phyloP scores from a whole-genome alignment of 1,140 invertebrate species.

The Caenorhabditis brenneri region DNA sequence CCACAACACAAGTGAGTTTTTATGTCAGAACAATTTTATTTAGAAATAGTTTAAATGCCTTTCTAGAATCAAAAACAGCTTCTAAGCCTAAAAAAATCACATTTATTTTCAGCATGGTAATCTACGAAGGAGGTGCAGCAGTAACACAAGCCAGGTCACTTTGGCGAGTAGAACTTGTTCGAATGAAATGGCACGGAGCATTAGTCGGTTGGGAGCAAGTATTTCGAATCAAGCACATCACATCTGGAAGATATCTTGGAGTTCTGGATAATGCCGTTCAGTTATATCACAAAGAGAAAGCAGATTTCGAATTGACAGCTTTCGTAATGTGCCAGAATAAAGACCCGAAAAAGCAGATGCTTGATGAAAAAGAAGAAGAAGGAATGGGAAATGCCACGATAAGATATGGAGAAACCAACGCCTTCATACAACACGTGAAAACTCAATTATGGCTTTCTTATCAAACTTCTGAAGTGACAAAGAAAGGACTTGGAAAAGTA shows the following conservation, averaged over 20 bases:
- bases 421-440: constrained; percentile 94
- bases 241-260: constrained; percentile 78
- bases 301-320: constrained; percentile 86
- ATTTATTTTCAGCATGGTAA: constrained; percentile 82
- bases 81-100: constrained; percentile 13
- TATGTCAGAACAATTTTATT: no score
- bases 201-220: constrained; percentile 96
- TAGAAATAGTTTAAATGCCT: no score
- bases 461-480: constrained; percentile 98
- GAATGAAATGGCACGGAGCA: constrained; percentile 97
- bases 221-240: constrained; percentile 70
- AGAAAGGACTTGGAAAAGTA: constrained; percentile 96
- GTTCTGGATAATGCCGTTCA: constrained; percentile 89
- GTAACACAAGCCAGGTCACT: constrained; percentile 95
- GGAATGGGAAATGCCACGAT: constrained; percentile 94
- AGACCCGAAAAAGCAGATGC: constrained; percentile 92
- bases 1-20: constrained; percentile 75
- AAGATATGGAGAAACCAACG: constrained; percentile 97
- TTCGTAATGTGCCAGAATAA: constrained; percentile 80
- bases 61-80: no score
- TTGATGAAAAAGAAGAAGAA: constrained; percentile 93
- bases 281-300: constrained; percentile 85
- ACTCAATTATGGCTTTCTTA: constrained; percentile 96
- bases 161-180: constrained; percentile 92
- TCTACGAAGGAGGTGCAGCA: constrained; percentile 95